Evolutionary conservation across 2,888 invertebrate genomes (phyloP).

Genomic region (Pecten maximus): DNA sequence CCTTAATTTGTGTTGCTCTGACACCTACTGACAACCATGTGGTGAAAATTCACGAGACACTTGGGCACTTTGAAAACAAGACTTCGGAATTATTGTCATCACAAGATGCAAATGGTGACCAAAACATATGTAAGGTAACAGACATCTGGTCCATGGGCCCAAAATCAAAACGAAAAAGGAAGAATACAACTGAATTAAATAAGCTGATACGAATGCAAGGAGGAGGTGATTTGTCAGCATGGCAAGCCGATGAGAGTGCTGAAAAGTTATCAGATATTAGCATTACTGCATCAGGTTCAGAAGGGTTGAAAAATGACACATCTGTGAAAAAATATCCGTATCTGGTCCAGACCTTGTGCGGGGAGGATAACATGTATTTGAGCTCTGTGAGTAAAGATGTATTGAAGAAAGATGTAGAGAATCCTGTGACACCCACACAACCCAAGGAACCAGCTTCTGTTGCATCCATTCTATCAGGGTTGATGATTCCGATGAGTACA

Average conservation of each 20-base stretch:
- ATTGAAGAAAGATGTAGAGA: neutral
- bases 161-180: conserved; percentile 17
- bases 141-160: conserved; percentile 9
- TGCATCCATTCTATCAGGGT: neutral
- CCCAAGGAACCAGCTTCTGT: conserved; percentile 21
- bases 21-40: conserved; percentile 22
- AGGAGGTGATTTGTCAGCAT: neutral
- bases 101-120: neutral
- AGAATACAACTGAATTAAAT: neutral
- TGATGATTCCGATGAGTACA: conserved; percentile 13
- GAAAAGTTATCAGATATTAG: neutral
- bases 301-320: neutral
- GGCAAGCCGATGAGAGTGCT: neutral
- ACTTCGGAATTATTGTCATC: neutral
- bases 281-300: neutral
- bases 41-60: conserved; percentile 11
- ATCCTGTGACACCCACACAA: neutral
- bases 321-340: conserved; percentile 26
- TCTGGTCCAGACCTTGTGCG: conserved; percentile 34
- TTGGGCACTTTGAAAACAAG: neutral
- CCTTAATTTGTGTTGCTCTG: neutral
- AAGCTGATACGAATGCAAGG: neutral
- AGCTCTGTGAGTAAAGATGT: neutral
- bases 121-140: conserved; percentile 11
- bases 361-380: conserved; percentile 10